Base-by-base conservation (phyloP, 2,113 vertebrate genomes). In the Noctilio leporinus region DNA sequence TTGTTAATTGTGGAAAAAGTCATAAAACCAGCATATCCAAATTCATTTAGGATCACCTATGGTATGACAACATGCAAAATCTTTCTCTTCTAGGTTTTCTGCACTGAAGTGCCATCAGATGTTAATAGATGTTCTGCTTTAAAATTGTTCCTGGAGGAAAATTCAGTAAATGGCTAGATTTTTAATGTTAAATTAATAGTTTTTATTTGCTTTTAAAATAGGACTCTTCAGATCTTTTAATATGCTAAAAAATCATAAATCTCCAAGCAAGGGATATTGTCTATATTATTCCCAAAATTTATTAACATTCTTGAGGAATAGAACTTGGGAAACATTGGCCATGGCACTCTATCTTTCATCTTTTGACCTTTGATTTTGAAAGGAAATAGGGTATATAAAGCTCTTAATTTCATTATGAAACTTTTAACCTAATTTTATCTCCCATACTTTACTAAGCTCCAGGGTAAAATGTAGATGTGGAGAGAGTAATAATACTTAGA, bases 281-380 rank as follows among this genome's bases (percentile, higher is more conserved):
- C 55, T 62, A 69, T 65, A 35, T 82, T 75, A 7, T 78, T 51
- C 9, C 53, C 55, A 53, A 86, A 86, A 72, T 33, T 83, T 94
- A n/a, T 81, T 85, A 95, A 78, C 5, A 93, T 75, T 95, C 43
- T 91, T 93, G 35, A 90, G 26, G 43, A 89, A 77, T n/a, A 90
- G 33, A 62, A 17, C 86, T 92, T 84, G 19, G 81, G 38, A 92
- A 94, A 55, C 45, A 10, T 38, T 86, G 49, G 72, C 77, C 59
- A 92, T 86, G 40, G 4, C 64, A 14, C 47, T 89, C 16, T 73
- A 0, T 86, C 38, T 77, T 86, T 69, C 40, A 59, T 81, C 55
- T 77, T 93, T 83, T 76, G 47, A 12, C 26, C 59, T 82, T 93
- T 86, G 24, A 86, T 94, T 86, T 94, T 96, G 70, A 94, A 94